phyloP scores from a whole-genome alignment of 1,140 invertebrate species.

The Drosophila trapezifrons region DNA sequence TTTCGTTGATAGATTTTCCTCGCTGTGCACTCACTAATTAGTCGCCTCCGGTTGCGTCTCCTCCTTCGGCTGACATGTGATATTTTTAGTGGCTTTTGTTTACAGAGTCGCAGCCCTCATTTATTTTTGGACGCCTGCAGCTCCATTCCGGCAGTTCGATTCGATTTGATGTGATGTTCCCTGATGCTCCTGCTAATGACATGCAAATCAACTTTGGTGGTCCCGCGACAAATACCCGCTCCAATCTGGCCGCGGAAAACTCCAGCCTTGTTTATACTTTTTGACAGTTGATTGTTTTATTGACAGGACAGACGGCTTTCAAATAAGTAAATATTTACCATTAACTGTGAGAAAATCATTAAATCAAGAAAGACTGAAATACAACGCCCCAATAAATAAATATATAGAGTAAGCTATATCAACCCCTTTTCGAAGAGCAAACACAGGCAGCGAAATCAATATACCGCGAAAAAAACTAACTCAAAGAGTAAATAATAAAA shows the following conservation, averaged over 20 bases:
- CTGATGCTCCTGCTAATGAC: conserved; percentile 60
- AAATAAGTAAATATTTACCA: conserved; percentile 69
- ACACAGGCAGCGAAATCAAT: conserved; percentile 35
- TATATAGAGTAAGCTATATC: not conserved
- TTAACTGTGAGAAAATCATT: conserved; percentile 73
- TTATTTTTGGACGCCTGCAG: conserved; percentile 66
- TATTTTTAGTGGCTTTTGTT: conserved; percentile 75
- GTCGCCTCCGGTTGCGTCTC: conserved; percentile 41
- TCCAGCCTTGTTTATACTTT: conserved; percentile 47
- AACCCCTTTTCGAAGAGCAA: conserved; percentile 6
- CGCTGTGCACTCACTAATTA: conserved; percentile 54
- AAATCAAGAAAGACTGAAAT: conserved; percentile 41
- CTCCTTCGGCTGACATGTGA: conserved; percentile 60
- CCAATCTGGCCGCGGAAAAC: conserved; percentile 11
- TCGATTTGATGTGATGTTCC: conserved; percentile 35
- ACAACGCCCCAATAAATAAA: not conserved
- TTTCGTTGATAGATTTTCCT: not conserved
- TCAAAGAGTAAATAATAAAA: conserved; percentile 49
- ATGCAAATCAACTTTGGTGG: conserved; percentile 78
- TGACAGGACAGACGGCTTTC: conserved; percentile 22
- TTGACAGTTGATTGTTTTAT: conserved; percentile 75
- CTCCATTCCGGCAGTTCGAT: conserved; percentile 34
- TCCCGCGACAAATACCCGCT: conserved; percentile 37
- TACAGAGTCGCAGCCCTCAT: conserved; percentile 44
- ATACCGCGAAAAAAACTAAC: conserved; percentile 39